Evolutionary conservation across 2,888 invertebrate genomes (phyloP).

Genomic region (Tetheella fluctuosa): DNA sequence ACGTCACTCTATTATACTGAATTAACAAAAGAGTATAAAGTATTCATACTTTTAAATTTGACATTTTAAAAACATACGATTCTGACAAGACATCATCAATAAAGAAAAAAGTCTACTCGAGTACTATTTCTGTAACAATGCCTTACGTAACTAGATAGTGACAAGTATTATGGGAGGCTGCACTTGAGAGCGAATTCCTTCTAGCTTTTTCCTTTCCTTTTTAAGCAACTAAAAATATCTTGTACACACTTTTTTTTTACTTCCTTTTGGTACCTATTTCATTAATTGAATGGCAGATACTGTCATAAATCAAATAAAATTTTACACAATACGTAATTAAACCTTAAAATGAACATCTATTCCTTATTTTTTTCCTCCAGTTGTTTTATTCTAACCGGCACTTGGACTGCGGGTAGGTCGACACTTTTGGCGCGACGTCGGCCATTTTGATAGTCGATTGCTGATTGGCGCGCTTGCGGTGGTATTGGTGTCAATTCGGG

Average conservation of each 20-base stretch:
- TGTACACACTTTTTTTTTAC: not conserved
- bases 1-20: conserved; percentile 38
- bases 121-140: no score
- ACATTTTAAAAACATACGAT: no score
- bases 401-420: conserved; percentile 77
- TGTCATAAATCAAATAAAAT: no score
- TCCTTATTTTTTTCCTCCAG: conserved; percentile 60
- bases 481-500: conserved; percentile 59
- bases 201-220: no score
- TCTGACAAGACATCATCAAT: no score
- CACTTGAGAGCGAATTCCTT: no score
- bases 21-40: conserved; percentile 68
- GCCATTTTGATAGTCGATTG: conserved; percentile 57
- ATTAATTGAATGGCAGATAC: not conserved
- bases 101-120: no score
- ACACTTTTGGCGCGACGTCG: conserved; percentile 74
- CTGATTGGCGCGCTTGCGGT: conserved; percentile 46
- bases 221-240: not conserved
- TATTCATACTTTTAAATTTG: conserved; percentile 26
- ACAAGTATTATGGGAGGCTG: no score
- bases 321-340: conserved; percentile 7
- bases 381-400: conserved; percentile 75
- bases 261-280: not conserved
- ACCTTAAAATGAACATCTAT: conserved; percentile 17
- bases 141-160: no score